Evolutionary conservation across 2,888 invertebrate species (phyloP), one percentile per base, ranked within the genome.

Genomic region (Brachyopa scutellaris): DNA sequence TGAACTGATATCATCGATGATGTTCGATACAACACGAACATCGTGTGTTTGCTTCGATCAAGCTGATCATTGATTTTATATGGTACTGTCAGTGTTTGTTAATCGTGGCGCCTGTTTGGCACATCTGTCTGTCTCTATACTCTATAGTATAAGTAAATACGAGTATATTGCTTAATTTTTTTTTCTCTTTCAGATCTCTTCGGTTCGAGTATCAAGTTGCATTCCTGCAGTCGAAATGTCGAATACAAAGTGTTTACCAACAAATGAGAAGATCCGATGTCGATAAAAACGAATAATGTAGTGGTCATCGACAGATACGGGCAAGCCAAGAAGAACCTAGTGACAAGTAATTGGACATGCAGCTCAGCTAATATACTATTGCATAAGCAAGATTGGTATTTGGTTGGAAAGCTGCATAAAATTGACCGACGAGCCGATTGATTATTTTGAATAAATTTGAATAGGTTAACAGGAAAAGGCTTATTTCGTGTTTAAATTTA

Each of bases 81-180:
- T 36, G 55, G 29, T 11, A 17, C 45, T 29, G 45, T 21, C 19
- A 38, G 59, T 70, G 45, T 76, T 57, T 78, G 70, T 64, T 36
- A 64, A 59, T 36, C 53, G 69, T 80, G 80, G 80, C 80, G 80
- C 80, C 76, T 38, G 76, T 55, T 69, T 69, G 57, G 64, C 64
- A 80, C 51, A 57, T 79, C 53, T 62, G 79, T 74, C 69, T 62
- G 45, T 38, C 29, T 21, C 19, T 8, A 23, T 23, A n/a, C n/a
- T n/a, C n/a, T 19, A 26, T 45, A 17, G 42, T 6, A 36, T 23
- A 47, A 7, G 21, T 49, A 77, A 72, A 82, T 66, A n/a, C n/a
- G n/a, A n/a, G n/a, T n/a, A n/a, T n/a, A 79, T 72, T 77, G 38
- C 77, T 66, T 55, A 70, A 82, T 70, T 64, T 70, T 53, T 19